Base-by-base conservation (phyloP, 2,888 invertebrate genomes). In the Drosophila cognata region DNA sequence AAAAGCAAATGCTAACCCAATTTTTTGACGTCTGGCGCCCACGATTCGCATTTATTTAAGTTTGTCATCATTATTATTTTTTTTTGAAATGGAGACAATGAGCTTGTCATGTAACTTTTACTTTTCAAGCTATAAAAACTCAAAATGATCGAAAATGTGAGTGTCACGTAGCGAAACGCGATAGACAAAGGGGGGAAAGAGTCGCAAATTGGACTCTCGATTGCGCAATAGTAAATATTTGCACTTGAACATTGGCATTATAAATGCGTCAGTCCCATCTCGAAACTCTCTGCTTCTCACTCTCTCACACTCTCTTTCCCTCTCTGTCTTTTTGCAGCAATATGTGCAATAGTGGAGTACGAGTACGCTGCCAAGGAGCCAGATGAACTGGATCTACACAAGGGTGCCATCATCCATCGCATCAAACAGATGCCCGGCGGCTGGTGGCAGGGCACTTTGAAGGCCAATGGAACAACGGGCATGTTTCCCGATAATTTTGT, bases 401-500 rank as follows among this genome's bases (percentile, higher is more conserved):
- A 96, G 88, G 98, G 98, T 67, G 97, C 98, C 93, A 94, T 97
- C 75, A 95, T 98, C 87, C 95, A 95, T 79, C 96, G 97, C 91
- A 97, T 98, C 61, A 95, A 95, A 88, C 95, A 95, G 83, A 95
- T 96, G 88, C 94, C 96, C 35, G 97, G 97, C 65, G 98, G 98
- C 72, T 98, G 98, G 98, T 98, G 97, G 97, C 96, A 97, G 92
- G 98, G 98, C n/a, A 96, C 96, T 71, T 94, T 98, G 63, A 94
- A 94, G 84, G 74, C 91, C 60, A 94, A 94, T 70, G 97, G 97
- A 70, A 95, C 96, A 89, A 95, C 95, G 74, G 98, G 98, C 88
- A 96, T 98, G 95, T 98, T 98, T 94, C 98, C 98, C 4, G 98
- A 98, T 92, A 98, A 98, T 93, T 98, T 98, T 94, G 98, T 98